phyloP scores from a whole-genome alignment of 1,140 invertebrate species.

The Aphis craccivora region DNA sequence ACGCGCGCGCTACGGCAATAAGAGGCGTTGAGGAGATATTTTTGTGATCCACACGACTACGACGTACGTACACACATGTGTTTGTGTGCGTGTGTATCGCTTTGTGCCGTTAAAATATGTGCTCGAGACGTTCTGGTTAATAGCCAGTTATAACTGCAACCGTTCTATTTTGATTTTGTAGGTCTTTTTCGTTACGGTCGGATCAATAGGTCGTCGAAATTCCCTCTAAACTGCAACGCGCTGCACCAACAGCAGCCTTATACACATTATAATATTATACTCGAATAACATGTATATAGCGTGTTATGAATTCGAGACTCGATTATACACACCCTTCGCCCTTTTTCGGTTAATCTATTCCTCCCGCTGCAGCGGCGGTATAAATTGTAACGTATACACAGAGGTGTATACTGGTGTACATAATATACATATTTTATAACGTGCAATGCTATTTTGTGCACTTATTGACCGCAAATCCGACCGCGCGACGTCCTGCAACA shows the following conservation, averaged over 20 bases:
- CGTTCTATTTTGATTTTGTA: constrained; percentile 44
- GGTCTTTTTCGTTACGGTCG: constrained; percentile 36
- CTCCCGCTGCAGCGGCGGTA: too few relatives aligned
- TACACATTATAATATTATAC: background rate
- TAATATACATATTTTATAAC: too few relatives aligned
- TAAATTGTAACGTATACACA: too few relatives aligned
- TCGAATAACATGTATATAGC: background rate
- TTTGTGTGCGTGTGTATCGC: background rate
- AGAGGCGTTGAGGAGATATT: background rate
- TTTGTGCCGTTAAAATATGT: constrained; percentile 30
- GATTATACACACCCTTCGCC: background rate
- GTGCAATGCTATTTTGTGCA: background rate
- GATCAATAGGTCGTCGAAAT: constrained; percentile 43
- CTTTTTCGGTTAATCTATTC: background rate
- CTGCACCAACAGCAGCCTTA: background rate
- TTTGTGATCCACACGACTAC: background rate
- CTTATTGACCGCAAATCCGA: background rate
- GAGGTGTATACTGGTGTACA: too few relatives aligned
- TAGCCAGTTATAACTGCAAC: constrained; percentile 32
- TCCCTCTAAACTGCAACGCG: constrained; percentile 1
- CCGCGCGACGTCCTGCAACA: background rate
- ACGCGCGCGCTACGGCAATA: background rate
- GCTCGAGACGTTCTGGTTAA: constrained; percentile 28
- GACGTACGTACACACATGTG: too few relatives aligned
- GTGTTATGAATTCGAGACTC: background rate